Base-by-base conservation (phyloP, 2,888 invertebrate genomes). In the Xiphydria camelus region DNA sequence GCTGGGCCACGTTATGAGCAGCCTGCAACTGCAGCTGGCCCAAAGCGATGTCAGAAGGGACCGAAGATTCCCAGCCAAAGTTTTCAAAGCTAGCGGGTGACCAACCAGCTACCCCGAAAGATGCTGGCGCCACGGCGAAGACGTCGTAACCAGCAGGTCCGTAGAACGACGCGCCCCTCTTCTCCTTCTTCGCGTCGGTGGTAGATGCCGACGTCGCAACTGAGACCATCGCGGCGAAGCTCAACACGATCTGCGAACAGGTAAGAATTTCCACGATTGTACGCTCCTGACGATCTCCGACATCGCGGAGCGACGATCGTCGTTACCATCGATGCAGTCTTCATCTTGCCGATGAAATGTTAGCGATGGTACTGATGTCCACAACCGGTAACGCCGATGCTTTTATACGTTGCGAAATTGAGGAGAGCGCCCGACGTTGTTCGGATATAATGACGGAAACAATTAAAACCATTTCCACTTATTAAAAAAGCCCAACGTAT, bases 11-110 rank as follows among this genome's bases (percentile, higher is more conserved):
- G 36, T 75, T 62, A 49, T 73, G 75, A 1, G 72, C 66, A 0
- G 70, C 74, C 44, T 73, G 74, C 18, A 64, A 50, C 45, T 75
- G 69, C 23, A 75, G 58, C 38, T 73, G 70, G 3, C 68, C 65
- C 1, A 75, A 53, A 3, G 73, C 66, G 12, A 70, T 41, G 34
- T 75, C 73, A 4, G 61, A 56, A 4, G 43, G 31, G 20, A 21
- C 31, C n/a, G n/a, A n/a, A n/a, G n/a, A n/a, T 19, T 17, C 18
- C 75, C 74, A 75, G 3, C 54, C 32, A 2, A 60, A 33, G 15
- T 34, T 42, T 4, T 53, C 62, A 10, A 65, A 62, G 25, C 32
- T 45, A 12, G 45, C 45, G 0, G 64, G 47, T 4, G 54, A 42
- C 68, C 68, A 68, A 0, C 57, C 38, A 1, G 54, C 44, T 1